Conservation (phyloP, 2,113 vertebrate species). For the Cyrtonyx montezumae region DNA sequence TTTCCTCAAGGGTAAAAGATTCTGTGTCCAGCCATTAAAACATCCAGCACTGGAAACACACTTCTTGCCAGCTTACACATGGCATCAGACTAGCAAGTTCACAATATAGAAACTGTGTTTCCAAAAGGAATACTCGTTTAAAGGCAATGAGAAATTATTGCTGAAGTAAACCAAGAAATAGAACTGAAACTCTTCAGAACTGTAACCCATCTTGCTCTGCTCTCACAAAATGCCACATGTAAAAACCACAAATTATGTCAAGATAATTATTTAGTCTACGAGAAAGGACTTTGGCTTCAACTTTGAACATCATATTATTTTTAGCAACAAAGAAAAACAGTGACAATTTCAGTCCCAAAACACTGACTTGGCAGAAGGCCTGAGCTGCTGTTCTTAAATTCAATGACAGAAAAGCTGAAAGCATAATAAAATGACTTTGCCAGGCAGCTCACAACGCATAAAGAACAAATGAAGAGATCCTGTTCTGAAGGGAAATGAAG, state of each 20-base stretch:
- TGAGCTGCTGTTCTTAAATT: conserved; percentile 1
- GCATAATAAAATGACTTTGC: conserved; percentile 8
- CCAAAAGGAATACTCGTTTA: not conserved
- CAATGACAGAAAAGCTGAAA: not conserved
- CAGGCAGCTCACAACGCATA: not conserved
- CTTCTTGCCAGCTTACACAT: not conserved
- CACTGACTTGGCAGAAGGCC: conserved; percentile 33
- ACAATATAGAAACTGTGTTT: not conserved
- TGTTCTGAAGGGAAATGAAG: not conserved
- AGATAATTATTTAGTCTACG: not conserved
- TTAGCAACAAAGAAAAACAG: not conserved
- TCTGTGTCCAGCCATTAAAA: conserved; percentile 3
- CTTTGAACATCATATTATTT: not conserved
- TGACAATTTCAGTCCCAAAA: conserved; percentile 9
- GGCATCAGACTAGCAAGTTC: not conserved
- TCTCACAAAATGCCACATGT: not conserved
- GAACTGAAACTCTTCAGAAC: not conserved
- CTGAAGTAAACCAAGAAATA: not conserved
- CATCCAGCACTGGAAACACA: not conserved
- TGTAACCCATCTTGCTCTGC: not conserved
- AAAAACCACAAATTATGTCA: not conserved
- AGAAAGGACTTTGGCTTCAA: not conserved
- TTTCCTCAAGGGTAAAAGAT: not conserved
- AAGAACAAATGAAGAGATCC: not conserved
- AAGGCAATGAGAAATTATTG: not conserved